Percentiles rank a stretch among this genome's conserved stretches.
Conservation (phyloP, 2,888 invertebrate species). For the Peribatodes rhomboidaria region DNA sequence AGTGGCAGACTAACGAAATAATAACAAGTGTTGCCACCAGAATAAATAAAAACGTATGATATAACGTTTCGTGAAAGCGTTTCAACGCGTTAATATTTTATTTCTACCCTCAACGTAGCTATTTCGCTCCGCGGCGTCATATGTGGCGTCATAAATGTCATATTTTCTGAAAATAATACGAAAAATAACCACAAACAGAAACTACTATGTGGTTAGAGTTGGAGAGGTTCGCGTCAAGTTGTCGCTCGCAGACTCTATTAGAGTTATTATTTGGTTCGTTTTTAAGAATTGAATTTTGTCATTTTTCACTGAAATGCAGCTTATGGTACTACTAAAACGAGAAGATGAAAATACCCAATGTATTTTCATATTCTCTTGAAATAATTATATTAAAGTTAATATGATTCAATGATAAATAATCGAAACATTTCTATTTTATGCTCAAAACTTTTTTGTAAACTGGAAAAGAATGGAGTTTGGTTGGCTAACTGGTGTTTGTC, state of each 20-base stretch:
- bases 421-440: too few relatives aligned
- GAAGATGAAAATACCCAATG: too few relatives aligned
- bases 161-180: slow-evolving; percentile 22
- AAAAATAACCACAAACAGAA: slow-evolving; percentile 17
- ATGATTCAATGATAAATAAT: too few relatives aligned
- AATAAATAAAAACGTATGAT: slow-evolving; percentile 17
- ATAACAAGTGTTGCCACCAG: slow-evolving; percentile 12
- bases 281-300: slow-evolving; percentile 12
- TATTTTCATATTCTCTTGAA: too few relatives aligned
- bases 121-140: slow-evolving; percentile 10
- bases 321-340: too few relatives aligned
- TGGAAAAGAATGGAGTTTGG: too few relatives aligned
- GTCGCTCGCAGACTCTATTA: slow-evolving; percentile 23
- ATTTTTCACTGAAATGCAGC: slow-evolving; percentile 1
- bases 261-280: slow-evolving; percentile 10
- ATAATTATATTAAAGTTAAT: too few relatives aligned
- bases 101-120: slow-evolving; percentile 6
- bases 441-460: too few relatives aligned
- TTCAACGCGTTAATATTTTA: slow-evolving; percentile 22
- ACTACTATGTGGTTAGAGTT: slow-evolving; percentile 4
- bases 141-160: slow-evolving; percentile 24
- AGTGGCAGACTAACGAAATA: slow-evolving; percentile 3
- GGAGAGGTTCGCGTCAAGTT: slow-evolving; percentile 15
- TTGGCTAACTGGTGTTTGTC: too few relatives aligned
- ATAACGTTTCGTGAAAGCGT: slow-evolving; percentile 9